A percentile compares a stretch with the other conserved stretches of the same genome.
These are phyloP conservation scores for Metopolophium dirhodum DNA, from an alignment of 1,140 invertebrate genomes.

Conservation along the genomic window DNA sequence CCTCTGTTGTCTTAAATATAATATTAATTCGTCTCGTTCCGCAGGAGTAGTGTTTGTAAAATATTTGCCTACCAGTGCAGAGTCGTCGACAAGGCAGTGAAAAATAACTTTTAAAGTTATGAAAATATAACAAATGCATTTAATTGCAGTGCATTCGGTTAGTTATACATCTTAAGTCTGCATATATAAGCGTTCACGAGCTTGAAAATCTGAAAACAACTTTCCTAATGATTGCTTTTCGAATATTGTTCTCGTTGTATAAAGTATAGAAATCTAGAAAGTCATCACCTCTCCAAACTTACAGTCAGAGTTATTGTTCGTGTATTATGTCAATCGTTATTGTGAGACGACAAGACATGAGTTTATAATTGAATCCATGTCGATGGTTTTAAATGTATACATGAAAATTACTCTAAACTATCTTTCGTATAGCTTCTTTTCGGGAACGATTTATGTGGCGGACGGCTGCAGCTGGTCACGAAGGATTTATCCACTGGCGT, in stretches of 20 bases:
- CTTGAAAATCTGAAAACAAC: neutral
- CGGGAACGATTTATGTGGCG: too few species aligned
- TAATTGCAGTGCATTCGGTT: neutral
- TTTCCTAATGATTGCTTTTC: neutral
- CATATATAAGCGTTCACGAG: neutral
- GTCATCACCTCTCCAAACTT: neutral
- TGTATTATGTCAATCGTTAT: too few species aligned
- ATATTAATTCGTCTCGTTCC: neutral
- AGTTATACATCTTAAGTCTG: neutral
- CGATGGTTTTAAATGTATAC: too few species aligned
- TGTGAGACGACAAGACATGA: too few species aligned
- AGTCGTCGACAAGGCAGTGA: neutral
- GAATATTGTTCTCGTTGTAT: neutral
- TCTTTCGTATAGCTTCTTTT: too few species aligned
- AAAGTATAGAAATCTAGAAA: neutral
- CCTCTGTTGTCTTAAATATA: neutral
- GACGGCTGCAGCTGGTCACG: too few species aligned
- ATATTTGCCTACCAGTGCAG: neutral
- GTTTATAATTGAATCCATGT: too few species aligned
- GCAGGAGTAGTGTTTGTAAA: neutral
- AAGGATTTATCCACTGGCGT: too few species aligned
- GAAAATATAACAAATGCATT: neutral
- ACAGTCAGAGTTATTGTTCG: too few species aligned
- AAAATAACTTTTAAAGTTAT: neutral
- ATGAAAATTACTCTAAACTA: too few species aligned